Conservation (phyloP, 1,140 invertebrate species). For the Notospermus geniculatus region DNA sequence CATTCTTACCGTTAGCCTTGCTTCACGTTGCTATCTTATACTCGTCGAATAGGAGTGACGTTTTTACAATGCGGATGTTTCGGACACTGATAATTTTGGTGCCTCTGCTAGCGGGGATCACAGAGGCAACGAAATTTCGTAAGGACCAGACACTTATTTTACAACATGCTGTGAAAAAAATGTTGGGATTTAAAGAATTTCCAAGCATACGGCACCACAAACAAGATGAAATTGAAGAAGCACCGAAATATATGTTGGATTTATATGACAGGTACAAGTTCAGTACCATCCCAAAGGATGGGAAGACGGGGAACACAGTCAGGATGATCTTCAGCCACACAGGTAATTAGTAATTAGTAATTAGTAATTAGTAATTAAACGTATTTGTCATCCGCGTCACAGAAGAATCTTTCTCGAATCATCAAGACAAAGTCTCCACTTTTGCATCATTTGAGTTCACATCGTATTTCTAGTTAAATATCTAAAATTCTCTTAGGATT, state of each 20-base stretch:
- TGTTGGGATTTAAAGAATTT: conserved; percentile 31
- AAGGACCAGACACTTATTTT: conserved; percentile 16
- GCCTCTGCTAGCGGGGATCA: neutral
- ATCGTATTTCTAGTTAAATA: no score
- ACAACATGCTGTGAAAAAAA: conserved; percentile 31
- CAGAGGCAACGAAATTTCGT: neutral
- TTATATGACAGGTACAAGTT: conserved; percentile 39
- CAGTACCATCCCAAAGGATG: conserved; percentile 26
- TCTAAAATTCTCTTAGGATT: no score
- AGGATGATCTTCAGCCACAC: conserved; percentile 38
- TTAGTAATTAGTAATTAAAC: no score
- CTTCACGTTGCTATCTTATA: no score
- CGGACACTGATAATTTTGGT: neutral
- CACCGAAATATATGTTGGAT: conserved; percentile 40
- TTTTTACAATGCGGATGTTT: no score
- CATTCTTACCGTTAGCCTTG: no score
- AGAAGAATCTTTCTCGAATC: no score
- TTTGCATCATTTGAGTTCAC: no score
- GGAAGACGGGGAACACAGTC: conserved; percentile 35
- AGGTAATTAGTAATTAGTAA: no score
- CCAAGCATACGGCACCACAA: conserved; percentile 7
- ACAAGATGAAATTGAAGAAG: conserved; percentile 13
- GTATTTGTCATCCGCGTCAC: no score
- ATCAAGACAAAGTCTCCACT: no score
- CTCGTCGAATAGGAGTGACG: no score